Percentiles rank a stretch among this genome's conserved stretches.
phyloP scores from a whole-genome alignment of 2,888 invertebrate genomes.

The Nomada fabriciana region DNA sequence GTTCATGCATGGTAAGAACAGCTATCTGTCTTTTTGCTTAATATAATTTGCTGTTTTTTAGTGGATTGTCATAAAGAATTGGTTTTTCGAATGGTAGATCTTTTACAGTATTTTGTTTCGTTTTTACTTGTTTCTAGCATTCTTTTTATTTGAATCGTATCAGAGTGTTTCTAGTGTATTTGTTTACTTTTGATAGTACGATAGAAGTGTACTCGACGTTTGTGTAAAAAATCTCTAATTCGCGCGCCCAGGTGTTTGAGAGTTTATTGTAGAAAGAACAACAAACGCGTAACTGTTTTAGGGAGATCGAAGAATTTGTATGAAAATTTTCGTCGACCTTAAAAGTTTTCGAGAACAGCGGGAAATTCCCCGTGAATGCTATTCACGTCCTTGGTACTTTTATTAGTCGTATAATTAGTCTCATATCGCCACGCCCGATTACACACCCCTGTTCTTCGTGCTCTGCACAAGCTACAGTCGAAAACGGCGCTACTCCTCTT shows the following conservation, averaged over 20 bases:
- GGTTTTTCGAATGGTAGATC: background rate
- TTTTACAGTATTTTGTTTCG: background rate
- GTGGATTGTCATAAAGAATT: no score
- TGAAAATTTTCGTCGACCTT: background rate
- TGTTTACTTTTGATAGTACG: no score
- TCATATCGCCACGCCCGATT: conserved; percentile 75
- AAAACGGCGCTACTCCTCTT: background rate
- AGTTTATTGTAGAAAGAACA: no score
- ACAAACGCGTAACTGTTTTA: background rate
- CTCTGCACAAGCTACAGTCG: conserved; percentile 14
- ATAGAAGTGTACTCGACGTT: no score
- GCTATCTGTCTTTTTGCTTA: background rate
- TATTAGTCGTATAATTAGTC: conserved; percentile 73
- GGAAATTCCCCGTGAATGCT: conserved; percentile 29
- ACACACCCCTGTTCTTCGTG: conserved; percentile 64
- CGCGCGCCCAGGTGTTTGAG: no score
- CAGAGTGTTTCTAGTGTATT: no score
- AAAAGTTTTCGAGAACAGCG: background rate
- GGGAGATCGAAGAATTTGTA: no score
- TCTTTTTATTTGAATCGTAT: no score
- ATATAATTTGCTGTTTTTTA: no score
- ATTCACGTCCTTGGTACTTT: conserved; percentile 55
- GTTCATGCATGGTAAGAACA: conserved; percentile 24
- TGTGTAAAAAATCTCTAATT: no score
- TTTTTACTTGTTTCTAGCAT: no score